These are phyloP conservation scores for Gymnocheta viridis DNA, from an alignment of 2,888 invertebrate species.

Conservation along the genomic window DNA sequence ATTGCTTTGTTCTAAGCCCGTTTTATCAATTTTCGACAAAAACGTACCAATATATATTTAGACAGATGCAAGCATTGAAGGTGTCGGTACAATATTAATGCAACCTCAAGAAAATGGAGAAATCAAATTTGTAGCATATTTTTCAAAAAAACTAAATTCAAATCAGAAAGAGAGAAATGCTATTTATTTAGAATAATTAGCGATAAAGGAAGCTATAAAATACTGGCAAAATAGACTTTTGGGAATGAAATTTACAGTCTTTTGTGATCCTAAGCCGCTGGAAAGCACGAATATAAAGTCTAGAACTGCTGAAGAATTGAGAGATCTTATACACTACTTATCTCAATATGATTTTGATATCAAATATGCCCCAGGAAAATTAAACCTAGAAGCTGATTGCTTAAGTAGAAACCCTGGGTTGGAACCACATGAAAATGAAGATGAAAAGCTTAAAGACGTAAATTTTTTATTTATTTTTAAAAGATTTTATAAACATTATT, in stretches of 20 bases:
- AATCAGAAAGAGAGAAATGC: no score
- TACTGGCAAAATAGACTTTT: no score
- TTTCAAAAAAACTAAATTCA: not conserved
- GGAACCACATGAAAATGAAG: slow-evolving; percentile 42
- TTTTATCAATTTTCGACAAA: slow-evolving; percentile 69
- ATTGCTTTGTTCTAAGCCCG: slow-evolving; percentile 21
- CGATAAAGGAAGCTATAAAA: no score
- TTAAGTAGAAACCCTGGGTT: slow-evolving; percentile 53
- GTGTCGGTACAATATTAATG: slow-evolving; percentile 64
- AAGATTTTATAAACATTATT: slow-evolving; percentile 52
- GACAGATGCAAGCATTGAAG: slow-evolving; percentile 67
- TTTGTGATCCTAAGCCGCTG: no score
- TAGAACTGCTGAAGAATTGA: no score
- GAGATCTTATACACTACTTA: no score
- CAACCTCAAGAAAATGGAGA: slow-evolving; percentile 61
- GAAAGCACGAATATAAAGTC: no score
- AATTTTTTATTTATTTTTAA: slow-evolving; percentile 60
- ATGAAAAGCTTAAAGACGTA: slow-evolving; percentile 32
- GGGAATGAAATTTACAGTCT: no score
- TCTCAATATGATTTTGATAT: no score
- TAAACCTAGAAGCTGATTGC: no score
- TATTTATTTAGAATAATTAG: no score
- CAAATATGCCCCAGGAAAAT: no score
- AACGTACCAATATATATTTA: slow-evolving; percentile 66
- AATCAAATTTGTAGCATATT: slow-evolving; percentile 63